Base-by-base conservation (phyloP, 2,113 vertebrate species). In the Antigone vipio region DNA sequence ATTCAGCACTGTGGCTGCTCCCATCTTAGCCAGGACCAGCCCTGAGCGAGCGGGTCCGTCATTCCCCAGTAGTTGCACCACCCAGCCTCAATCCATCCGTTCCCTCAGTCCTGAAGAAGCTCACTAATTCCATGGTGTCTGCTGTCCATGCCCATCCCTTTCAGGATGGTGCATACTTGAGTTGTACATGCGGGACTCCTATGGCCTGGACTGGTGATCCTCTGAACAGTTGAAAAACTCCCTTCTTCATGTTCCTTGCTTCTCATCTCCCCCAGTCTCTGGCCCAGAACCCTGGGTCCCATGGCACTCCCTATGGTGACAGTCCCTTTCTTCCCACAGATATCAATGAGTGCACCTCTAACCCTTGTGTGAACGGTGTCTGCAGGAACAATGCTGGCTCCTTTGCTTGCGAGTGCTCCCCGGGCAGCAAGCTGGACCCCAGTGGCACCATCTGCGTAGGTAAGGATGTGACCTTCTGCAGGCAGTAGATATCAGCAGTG, bases 401-500 rank as follows among this genome's bases (percentile, higher is more conserved):
- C 69, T 99, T 99, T 59, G 97, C 98, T 84, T 99, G 99, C 8
- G 98, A 99, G 85, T 99, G 99, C 66, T 98, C 98, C 79, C 99
- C 99, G 0, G 99, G 99, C 95, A 99, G 99, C 98, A 99, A 98
- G 23, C 97, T 99, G 98, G 99, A 99, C 96, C 98, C 98, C 88
- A 99, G 99, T 1, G 99, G 99, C 89, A 99, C 99, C 95, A 97
- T 99, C 97, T 99, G 99, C 1, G 98, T 99, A 88, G 99, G 99
- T 99, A 98, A 99, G 99, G 55, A 60, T 32, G 30, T 13, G 32
- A 5, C 9, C 21, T 66, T 53, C 27, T 22, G 4, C 8, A 15
- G 73, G 24, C 82, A 27, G 26, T 47, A 47, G 35, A 4, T 29
- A 23, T 0, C 66, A 34, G n/a, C 34, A 16, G 23, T 20, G 35